Conservation (phyloP, 1,140 invertebrate genomes). For the Catajapyx aquilonaris region DNA sequence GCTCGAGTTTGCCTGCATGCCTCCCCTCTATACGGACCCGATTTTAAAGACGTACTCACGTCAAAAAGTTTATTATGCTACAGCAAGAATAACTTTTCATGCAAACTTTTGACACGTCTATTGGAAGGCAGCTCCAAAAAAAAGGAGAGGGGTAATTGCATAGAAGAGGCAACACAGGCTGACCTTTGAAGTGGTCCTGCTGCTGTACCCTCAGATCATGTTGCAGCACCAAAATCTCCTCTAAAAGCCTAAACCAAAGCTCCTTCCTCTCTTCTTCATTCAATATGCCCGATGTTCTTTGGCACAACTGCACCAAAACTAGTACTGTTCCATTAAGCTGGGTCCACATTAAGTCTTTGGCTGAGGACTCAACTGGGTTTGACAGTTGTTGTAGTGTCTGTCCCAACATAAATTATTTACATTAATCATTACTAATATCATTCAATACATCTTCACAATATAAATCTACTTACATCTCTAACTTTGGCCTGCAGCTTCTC, state of each 20-base stretch:
- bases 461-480: not conserved
- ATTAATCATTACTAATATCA: conserved; percentile 1
- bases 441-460: not conserved
- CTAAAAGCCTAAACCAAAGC: conserved; percentile 31
- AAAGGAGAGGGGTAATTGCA: not conserved
- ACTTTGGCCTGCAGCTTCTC: conserved; percentile 12
- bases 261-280: conserved; percentile 22
- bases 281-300: conserved; percentile 26
- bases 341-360: conserved; percentile 10
- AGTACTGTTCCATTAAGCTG: conserved; percentile 19
- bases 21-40: not conserved
- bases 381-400: not conserved
- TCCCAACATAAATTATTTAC: not conserved
- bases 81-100: no score
- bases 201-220: conserved; percentile 14
- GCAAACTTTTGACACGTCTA: no score
- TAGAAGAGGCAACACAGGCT: not conserved
- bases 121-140: no score
- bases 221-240: conserved; percentile 27
- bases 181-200: not conserved
- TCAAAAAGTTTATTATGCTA: no score
- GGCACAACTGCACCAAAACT: conserved; percentile 25
- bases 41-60: not conserved
- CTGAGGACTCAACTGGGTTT: not conserved
- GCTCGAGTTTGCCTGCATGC: no score